Evolutionary conservation across 2,113 vertebrate genomes (phyloP).

Genomic region (Cacatua alba): DNA sequence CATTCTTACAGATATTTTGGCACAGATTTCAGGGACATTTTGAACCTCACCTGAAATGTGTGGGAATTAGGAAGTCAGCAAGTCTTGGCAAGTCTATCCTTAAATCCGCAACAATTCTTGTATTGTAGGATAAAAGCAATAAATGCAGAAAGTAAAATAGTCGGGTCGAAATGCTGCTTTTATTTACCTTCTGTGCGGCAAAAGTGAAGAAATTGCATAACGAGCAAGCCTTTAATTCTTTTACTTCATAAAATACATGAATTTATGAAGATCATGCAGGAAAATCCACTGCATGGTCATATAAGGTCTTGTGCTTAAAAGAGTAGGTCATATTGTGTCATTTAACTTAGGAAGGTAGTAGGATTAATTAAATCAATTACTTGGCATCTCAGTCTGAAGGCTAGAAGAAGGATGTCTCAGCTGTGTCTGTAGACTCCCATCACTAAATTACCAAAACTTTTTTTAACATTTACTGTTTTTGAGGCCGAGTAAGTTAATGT

Average conservation of each 20-base stretch:
- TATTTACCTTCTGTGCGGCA: background rate
- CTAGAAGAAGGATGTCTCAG: background rate
- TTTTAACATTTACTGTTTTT: background rate
- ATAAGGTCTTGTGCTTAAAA: background rate
- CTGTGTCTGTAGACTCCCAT: background rate
- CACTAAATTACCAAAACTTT: background rate
- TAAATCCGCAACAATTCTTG: background rate
- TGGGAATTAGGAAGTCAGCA: background rate
- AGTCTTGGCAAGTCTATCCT: background rate
- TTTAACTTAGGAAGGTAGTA: background rate
- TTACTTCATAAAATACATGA: background rate
- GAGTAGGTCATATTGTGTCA: background rate
- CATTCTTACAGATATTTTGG: background rate
- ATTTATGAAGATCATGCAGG: background rate
- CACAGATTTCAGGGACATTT: background rate
- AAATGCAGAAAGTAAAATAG: background rate
- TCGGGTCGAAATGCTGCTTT: background rate
- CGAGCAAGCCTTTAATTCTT: background rate
- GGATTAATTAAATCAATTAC: slow-evolving; percentile 7
- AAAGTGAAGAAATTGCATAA: background rate
- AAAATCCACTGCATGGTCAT: background rate
- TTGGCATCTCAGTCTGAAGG: background rate
- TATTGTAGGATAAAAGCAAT: background rate
- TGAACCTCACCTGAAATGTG: background rate
- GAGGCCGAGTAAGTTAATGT: background rate